phyloP scores from a whole-genome alignment of 2,888 invertebrate species.

The Cataglyphis albicans region DNA sequence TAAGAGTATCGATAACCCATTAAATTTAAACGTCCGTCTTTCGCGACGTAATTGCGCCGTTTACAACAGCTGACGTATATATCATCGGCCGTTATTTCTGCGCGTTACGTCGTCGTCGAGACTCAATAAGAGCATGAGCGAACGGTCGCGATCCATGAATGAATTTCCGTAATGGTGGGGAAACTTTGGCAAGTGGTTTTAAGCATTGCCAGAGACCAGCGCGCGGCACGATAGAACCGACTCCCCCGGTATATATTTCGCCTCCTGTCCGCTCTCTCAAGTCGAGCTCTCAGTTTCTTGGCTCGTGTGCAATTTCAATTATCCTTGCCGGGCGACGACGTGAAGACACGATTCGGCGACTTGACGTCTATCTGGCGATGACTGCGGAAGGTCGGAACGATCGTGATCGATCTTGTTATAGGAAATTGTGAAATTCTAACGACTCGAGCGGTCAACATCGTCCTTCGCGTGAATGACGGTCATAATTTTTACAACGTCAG shows the following conservation, averaged over 20 bases:
- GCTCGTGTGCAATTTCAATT: conserved; percentile 71
- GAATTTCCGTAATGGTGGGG: conserved; percentile 74
- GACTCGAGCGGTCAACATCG: neutral
- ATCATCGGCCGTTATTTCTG: conserved; percentile 58
- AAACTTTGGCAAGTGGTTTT: conserved; percentile 72
- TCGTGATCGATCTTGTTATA: conserved; percentile 2
- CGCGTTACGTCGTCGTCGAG: conserved; percentile 58
- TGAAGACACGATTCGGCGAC: conserved; percentile 47
- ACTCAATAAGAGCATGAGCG: conserved; percentile 59
- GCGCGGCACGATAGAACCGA: conserved; percentile 51
- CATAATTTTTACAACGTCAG: neutral
- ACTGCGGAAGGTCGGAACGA: conserved; percentile 32
- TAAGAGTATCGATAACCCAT: conserved; percentile 7
- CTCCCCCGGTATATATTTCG: conserved; percentile 61
- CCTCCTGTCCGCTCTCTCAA: conserved; percentile 56
- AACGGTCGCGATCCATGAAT: conserved; percentile 67
- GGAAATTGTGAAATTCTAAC: conserved; percentile 24
- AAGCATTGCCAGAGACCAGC: conserved; percentile 23
- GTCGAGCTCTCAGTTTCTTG: conserved; percentile 59
- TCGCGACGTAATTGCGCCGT: conserved; percentile 50
- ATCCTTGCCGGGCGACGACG: conserved; percentile 52
- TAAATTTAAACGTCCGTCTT: neutral
- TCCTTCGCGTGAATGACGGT: neutral
- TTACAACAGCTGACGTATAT: conserved; percentile 20
- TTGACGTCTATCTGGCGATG: conserved; percentile 45